A percentile compares a stretch with the other conserved stretches of the same genome.
Evolutionary conservation across 2,113 vertebrate genomes (phyloP).

Genomic region (Micromys minutus): DNA sequence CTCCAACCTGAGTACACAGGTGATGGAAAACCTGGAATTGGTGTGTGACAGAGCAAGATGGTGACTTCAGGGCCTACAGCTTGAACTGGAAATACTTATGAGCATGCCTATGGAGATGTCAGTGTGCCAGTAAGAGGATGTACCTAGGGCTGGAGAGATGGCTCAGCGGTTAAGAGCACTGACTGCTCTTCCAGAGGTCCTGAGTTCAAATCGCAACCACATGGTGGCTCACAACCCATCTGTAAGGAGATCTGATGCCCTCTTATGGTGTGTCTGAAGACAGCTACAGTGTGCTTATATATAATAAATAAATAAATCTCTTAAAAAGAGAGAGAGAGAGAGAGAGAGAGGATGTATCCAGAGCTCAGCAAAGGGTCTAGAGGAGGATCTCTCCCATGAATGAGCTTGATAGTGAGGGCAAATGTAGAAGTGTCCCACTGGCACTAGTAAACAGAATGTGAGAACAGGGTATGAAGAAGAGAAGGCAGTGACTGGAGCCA

Average conservation of each 20-base stretch:
- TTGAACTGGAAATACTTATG: background rate
- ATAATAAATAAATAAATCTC: too few species aligned
- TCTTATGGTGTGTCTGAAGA: too few species aligned
- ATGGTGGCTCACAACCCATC: too few species aligned
- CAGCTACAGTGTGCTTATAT: too few species aligned
- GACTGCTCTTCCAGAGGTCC: too few species aligned
- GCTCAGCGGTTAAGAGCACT: too few species aligned
- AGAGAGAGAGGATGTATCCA: background rate
- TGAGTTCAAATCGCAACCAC: too few species aligned
- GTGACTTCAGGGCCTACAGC: background rate
- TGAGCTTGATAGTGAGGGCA: background rate
- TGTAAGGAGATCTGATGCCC: too few species aligned
- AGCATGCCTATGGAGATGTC: accelerated
- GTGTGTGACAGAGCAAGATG: background rate
- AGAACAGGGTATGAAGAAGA: background rate
- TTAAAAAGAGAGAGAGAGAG: too few species aligned
- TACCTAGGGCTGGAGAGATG: background rate
- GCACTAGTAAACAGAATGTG: background rate
- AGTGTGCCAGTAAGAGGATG: background rate
- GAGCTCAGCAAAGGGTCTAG: background rate
- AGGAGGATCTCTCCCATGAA: too few species aligned
- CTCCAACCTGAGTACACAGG: background rate
- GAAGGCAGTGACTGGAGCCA: background rate
- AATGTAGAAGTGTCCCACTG: accelerated
- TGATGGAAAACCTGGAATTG: background rate